These are phyloP conservation scores for Karalla daura DNA, from an alignment of 2,797 vertebrate species.

Conservation along the genomic window DNA sequence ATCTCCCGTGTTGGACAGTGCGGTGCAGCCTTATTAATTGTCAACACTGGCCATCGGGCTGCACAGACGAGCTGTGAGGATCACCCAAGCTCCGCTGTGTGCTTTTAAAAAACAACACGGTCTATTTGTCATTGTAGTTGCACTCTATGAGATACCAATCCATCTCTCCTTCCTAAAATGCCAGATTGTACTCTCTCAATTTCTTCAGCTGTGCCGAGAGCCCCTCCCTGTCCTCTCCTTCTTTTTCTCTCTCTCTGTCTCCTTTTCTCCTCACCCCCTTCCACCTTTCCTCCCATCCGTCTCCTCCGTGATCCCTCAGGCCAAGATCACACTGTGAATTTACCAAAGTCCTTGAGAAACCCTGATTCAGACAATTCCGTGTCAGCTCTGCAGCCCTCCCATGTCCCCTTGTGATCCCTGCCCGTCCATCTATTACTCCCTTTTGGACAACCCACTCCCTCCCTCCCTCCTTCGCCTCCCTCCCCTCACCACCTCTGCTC, in stretches of 20 bases:
- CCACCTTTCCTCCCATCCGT: conserved; percentile 11
- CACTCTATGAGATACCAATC: conserved; percentile 54
- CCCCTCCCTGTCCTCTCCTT: neutral
- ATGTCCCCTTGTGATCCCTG: conserved; percentile 47
- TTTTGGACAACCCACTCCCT: conserved; percentile 44
- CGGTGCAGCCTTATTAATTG: conserved; percentile 57
- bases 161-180: conserved; percentile 48
- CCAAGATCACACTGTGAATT: conserved; percentile 71
- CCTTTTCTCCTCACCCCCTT: neutral
- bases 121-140: conserved; percentile 50
- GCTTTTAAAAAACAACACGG: conserved; percentile 37
- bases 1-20: conserved; percentile 51
- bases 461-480: conserved; percentile 33
- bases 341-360: conserved; percentile 77
- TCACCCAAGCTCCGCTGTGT: conserved; percentile 19
- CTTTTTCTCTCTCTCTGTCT: neutral
- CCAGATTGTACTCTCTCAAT: conserved; percentile 29
- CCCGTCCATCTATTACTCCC: conserved; percentile 69
- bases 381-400: conserved; percentile 49
- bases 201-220: conserved; percentile 22
- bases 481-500: conserved; percentile 24
- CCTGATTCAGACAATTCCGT: conserved; percentile 68
- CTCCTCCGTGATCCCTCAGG: conserved; percentile 22
- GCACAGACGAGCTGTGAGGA: neutral
- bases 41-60: conserved; percentile 31